phyloP scores from a whole-genome alignment of 1,140 invertebrate genomes.

The Leptoteleia sp. region DNA sequence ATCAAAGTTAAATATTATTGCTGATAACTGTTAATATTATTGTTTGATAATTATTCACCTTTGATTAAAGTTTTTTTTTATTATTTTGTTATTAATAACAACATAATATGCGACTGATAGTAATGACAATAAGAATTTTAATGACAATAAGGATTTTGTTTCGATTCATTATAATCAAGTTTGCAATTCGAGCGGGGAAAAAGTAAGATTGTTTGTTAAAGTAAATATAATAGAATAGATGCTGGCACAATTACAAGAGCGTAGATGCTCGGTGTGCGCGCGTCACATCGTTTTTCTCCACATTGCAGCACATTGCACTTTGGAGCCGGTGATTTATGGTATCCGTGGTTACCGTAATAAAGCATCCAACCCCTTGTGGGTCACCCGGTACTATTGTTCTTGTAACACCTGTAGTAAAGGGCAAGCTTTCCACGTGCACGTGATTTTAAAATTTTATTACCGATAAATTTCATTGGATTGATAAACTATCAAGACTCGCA shows the following conservation, averaged over 20 bases:
- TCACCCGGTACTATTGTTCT: slow-evolving; percentile 69
- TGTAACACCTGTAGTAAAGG: slow-evolving; percentile 69
- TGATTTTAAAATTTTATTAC: slow-evolving; percentile 68
- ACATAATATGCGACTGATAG: no score
- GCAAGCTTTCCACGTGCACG: slow-evolving; percentile 62
- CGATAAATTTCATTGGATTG: slow-evolving; percentile 66
- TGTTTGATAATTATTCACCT: no score
- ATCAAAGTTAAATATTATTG: no score
- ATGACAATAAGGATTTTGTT: no score
- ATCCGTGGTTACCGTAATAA: slow-evolving; percentile 71
- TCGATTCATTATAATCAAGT: no score
- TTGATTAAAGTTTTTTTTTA: no score
- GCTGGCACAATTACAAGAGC: slow-evolving; percentile 48
- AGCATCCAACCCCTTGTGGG: slow-evolving; percentile 70
- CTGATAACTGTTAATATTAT: no score
- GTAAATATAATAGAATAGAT: slow-evolving; percentile 15
- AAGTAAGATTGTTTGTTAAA: no score
- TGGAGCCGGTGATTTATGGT: slow-evolving; percentile 71
- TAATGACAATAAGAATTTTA: no score
- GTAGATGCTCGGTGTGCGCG: slow-evolving; percentile 30
- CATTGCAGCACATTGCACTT: slow-evolving; percentile 68
- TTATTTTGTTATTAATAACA: no score
- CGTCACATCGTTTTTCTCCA: slow-evolving; percentile 71
- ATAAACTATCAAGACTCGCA: slow-evolving; percentile 59
- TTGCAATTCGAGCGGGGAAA: no score